These are phyloP conservation scores for Paratrypauchen microcephalus DNA, from an alignment of 2,797 vertebrate species.

Conservation along the genomic window DNA sequence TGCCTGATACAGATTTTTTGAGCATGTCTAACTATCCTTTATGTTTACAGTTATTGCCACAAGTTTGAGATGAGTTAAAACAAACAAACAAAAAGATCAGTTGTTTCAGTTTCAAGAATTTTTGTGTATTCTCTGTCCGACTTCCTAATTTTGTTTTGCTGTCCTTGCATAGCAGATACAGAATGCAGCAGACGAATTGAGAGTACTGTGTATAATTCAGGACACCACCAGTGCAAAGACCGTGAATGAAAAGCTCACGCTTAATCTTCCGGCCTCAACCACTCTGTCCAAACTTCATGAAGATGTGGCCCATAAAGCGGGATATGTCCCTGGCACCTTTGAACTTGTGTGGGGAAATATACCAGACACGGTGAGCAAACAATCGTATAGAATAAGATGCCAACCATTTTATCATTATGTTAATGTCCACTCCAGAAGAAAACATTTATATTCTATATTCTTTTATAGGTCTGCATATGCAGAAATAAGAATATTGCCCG, in stretches of 20 bases:
- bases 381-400: not conserved
- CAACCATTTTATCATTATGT: not conserved
- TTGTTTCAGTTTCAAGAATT: not conserved
- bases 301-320: slow-evolving; percentile 91
- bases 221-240: slow-evolving; percentile 94
- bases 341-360: slow-evolving; percentile 85
- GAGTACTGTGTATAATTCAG: slow-evolving; percentile 96
- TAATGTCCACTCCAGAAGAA: not conserved
- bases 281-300: slow-evolving; percentile 85
- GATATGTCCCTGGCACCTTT: slow-evolving; percentile 91
- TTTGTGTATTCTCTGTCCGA: not conserved
- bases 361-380: slow-evolving; percentile 77
- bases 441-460: not conserved
- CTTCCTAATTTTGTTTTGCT: not conserved
- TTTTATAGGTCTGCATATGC: not conserved
- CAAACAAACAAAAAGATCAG: not conserved
- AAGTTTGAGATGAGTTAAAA: not conserved
- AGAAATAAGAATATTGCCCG: not conserved
- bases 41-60: not conserved
- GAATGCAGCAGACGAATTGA: slow-evolving; percentile 95
- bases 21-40: not conserved
- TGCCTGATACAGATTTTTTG: not conserved
- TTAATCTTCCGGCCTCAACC: slow-evolving; percentile 96
- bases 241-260: slow-evolving; percentile 88
- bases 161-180: slow-evolving; percentile 84